These are phyloP conservation scores for Heptranchias perlo DNA, from an alignment of 2,113 vertebrate species.

Conservation along the genomic window DNA sequence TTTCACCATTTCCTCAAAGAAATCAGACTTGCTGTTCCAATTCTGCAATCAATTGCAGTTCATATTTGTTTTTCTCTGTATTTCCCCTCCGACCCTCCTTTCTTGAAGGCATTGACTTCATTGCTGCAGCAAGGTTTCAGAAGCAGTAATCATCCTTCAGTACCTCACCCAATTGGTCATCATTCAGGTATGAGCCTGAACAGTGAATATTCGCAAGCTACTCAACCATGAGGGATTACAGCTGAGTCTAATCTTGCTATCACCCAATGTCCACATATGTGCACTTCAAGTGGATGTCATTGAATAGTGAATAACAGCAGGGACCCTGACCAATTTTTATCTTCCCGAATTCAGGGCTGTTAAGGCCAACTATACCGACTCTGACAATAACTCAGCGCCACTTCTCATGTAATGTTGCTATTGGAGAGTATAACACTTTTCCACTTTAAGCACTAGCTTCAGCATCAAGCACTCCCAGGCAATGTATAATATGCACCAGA, in stretches of 20 bases:
- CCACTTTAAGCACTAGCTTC: background rate
- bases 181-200: background rate
- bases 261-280: background rate
- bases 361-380: background rate
- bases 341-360: too few species aligned
- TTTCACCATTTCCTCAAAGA: background rate
- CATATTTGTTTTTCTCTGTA: background rate
- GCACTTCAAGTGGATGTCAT: background rate
- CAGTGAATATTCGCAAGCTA: background rate
- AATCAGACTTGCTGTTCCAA: background rate
- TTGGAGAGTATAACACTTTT: background rate
- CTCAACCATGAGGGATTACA: background rate
- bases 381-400: background rate
- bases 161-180: background rate
- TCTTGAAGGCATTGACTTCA: background rate
- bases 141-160: background rate
- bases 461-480: background rate
- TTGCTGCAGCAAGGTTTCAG: background rate
- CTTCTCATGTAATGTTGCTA: background rate
- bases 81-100: background rate
- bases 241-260: background rate
- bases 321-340: too few species aligned
- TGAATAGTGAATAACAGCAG: background rate
- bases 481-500: background rate
- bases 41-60: background rate